Base-by-base conservation (phyloP, 2,113 vertebrate genomes). In the Choloepus hoffmanni region DNA sequence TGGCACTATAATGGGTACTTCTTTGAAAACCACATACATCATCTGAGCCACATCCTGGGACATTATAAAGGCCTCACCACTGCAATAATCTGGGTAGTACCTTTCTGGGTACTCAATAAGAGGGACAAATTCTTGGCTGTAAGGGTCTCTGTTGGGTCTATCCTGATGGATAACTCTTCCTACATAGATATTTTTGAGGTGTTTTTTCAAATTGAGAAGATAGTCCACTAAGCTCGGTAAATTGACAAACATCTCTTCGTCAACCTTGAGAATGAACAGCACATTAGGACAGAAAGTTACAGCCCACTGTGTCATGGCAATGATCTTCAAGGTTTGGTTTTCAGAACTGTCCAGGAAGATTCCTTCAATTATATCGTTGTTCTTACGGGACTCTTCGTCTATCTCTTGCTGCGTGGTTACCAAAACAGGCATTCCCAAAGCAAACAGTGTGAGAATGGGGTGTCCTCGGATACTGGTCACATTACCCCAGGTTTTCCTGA, bases 401-500 rank as follows among this genome's bases (percentile, higher is more conserved):
- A 99, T 74, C 45, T 98, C 91, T 50, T 97, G 95, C 95, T 99
- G 99, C 53, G 95, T 97, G 62, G 72, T 88, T 23, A 88, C 96
- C 3, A 98, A 98, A 19, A 97, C 77, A 16, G 99, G 97, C 68
- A 98, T 98, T 43, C 99, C 99, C 36, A 99, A 92, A 72, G 99
- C 98, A 97, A 99, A 99, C 62, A 99, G n/a, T 0, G 98, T 98
- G 21, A 98, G 97, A 21, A 99, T 85, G 0, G 97, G 55, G 1
- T 99, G 97, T 4, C 98, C 98, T 85, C 97, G n/a, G 63, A 98
- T 4, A 4, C 28, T 89, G 0, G 99, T 99, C 60, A 97, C 62
- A 1, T 99, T 99, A 72, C 98, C 99, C 99, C 99, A 99, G 0
- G 99, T 99, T 96, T 96, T 98, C 85, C 99, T 98, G 95, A 99